phyloP scores from a whole-genome alignment of 2,797 vertebrate genomes.

The Novumbra hubbsi region DNA sequence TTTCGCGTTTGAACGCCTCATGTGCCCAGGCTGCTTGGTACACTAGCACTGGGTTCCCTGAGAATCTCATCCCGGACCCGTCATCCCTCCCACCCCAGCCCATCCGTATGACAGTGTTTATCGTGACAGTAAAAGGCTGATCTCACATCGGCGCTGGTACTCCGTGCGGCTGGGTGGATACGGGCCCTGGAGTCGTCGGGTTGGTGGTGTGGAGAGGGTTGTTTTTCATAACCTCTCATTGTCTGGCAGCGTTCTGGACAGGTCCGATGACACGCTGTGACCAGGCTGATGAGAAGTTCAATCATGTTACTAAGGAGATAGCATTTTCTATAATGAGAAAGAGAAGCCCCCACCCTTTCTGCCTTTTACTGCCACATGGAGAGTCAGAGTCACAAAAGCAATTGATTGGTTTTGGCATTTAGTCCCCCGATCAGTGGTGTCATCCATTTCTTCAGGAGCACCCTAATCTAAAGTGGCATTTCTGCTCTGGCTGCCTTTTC shows the following conservation, averaged over 20 bases:
- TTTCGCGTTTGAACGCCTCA: not conserved
- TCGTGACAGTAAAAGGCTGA: not conserved
- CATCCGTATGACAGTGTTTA: not conserved
- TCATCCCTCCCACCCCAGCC: not conserved
- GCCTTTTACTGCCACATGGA: conserved; percentile 75
- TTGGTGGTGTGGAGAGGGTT: not conserved
- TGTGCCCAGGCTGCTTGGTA: no score
- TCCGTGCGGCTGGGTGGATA: not conserved
- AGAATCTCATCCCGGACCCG: no score
- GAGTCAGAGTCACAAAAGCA: conserved; percentile 84
- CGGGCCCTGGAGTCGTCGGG: conserved; percentile 13
- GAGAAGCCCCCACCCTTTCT: conserved; percentile 64
- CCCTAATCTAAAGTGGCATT: conserved; percentile 99
- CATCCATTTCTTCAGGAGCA: conserved; percentile 94
- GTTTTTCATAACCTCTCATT: conserved; percentile 6
- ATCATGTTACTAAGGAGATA: conserved; percentile 92
- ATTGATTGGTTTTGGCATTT: conserved; percentile 96
- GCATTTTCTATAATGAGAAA: conserved; percentile 91
- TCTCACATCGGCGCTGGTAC: not conserved
- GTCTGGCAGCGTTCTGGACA: conserved; percentile 3
- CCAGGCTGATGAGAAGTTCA: conserved; percentile 85
- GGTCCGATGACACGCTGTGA: conserved; percentile 74
- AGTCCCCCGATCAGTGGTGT: conserved; percentile 88
- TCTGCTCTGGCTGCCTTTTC: conserved; percentile 96
- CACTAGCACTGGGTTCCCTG: no score